These are phyloP conservation scores for Enteromius treurensis DNA, from an alignment of 2,797 vertebrate species.

Conservation along the genomic window DNA sequence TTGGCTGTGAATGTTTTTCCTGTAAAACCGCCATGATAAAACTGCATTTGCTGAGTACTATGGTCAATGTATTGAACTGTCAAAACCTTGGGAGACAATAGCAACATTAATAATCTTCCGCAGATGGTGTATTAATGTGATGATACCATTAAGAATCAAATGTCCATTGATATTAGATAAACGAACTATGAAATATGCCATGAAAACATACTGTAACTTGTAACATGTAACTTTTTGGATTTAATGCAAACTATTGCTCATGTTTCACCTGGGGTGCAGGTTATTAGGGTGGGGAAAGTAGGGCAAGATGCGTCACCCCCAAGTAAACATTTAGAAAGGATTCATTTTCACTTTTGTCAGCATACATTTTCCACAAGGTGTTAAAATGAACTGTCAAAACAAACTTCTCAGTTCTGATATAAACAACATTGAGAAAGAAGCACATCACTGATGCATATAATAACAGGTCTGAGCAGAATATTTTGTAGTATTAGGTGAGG, in stretches of 20 bases:
- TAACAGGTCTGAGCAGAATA: not conserved
- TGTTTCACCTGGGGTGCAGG: too few relatives aligned
- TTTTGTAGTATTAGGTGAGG: not conserved
- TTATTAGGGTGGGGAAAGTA: not conserved
- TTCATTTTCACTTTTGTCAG: not conserved
- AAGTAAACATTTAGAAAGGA: not conserved
- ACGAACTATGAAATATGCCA: not conserved
- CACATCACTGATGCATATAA: conserved; percentile 8
- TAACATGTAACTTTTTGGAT: not conserved
- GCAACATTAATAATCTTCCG: not conserved
- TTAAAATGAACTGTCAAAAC: not conserved
- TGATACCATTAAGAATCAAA: not conserved
- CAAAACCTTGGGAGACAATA: not conserved
- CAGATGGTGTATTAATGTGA: not conserved
- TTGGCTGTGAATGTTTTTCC: conserved; percentile 2
- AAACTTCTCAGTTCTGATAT: not conserved
- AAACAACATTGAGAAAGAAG: not conserved
- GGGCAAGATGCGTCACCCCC: not conserved
- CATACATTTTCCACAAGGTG: not conserved
- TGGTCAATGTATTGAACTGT: conserved; percentile 1
- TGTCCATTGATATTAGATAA: not conserved
- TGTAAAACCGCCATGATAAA: conserved; percentile 2
- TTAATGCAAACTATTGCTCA: not conserved
- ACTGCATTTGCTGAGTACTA: conserved; percentile 12
- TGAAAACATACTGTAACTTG: not conserved